phyloP scores from a whole-genome alignment of 1,140 invertebrate genomes.

The Ditylenchus dipsaci region DNA sequence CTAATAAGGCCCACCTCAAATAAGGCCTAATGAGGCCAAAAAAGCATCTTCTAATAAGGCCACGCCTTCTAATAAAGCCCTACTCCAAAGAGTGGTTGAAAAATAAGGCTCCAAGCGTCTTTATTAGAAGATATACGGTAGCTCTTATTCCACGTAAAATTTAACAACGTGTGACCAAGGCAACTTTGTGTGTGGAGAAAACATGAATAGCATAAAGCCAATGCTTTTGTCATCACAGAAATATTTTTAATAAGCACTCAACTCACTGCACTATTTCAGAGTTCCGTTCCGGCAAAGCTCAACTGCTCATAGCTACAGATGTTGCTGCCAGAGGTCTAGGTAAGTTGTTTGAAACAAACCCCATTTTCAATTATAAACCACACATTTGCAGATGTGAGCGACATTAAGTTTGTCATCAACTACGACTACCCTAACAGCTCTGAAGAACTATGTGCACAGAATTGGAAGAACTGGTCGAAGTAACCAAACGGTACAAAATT shows the following conservation, averaged over 20 bases:
- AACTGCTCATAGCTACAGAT: slow-evolving; percentile 86
- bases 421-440: slow-evolving; percentile 86
- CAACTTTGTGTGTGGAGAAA: no score
- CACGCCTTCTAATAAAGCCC: no score
- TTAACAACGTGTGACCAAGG: no score
- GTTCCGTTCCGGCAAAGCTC: slow-evolving; percentile 68
- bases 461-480: slow-evolving; percentile 92
- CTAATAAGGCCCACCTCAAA: no score
- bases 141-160: no score
- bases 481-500: slow-evolving; percentile 65
- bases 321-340: slow-evolving; percentile 89
- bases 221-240: no score
- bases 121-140: no score
- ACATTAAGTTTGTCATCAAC: slow-evolving; percentile 98
- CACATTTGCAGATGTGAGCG: slow-evolving; percentile 76
- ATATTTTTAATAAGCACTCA: background rate
- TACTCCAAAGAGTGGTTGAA: no score
- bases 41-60: no score
- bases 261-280: background rate
- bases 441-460: slow-evolving; percentile 84
- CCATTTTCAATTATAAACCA: background rate
- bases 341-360: background rate
- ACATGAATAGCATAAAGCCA: no score
- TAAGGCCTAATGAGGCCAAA: no score
- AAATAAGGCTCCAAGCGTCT: no score